Conservation (phyloP, 1,140 invertebrate genomes). For the Eumaeus atala region DNA sequence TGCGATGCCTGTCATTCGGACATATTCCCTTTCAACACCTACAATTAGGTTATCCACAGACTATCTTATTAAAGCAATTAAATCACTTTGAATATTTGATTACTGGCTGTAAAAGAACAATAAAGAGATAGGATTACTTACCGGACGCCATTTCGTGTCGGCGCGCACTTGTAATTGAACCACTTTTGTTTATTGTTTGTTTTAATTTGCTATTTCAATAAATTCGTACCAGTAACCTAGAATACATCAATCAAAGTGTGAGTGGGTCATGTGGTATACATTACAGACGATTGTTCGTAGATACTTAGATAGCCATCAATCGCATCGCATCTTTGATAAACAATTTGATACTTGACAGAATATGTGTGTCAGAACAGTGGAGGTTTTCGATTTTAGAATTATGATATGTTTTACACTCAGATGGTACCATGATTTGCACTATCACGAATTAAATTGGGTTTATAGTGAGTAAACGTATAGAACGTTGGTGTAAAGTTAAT, state of each 20-base stretch:
- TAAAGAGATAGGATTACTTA: conserved; percentile 4
- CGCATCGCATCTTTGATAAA: neutral
- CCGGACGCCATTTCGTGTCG: neutral
- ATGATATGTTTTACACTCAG: too few relatives aligned
- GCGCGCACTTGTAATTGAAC: neutral
- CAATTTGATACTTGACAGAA: neutral
- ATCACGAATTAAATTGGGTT: too few relatives aligned
- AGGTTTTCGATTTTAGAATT: too few relatives aligned
- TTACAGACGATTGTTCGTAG: neutral
- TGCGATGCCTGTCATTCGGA: neutral
- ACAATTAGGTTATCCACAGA: conserved; percentile 4
- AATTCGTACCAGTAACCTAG: conserved; percentile 5
- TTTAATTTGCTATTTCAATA: conserved; percentile 10
- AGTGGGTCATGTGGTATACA: conserved; percentile 1
- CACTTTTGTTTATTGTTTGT: conserved; percentile 3
- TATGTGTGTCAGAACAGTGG: neutral
- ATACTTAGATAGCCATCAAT: neutral
- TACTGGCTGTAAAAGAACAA: conserved; percentile 1
- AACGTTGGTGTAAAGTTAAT: too few relatives aligned
- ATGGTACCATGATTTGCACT: too few relatives aligned
- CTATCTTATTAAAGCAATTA: conserved; percentile 6
- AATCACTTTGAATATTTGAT: conserved; percentile 8
- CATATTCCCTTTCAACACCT: neutral
- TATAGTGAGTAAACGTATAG: too few relatives aligned
- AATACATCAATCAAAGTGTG: neutral